These are phyloP conservation scores for Andrena cerasifolii DNA, from an alignment of 1,140 invertebrate genomes.

Conservation along the genomic window DNA sequence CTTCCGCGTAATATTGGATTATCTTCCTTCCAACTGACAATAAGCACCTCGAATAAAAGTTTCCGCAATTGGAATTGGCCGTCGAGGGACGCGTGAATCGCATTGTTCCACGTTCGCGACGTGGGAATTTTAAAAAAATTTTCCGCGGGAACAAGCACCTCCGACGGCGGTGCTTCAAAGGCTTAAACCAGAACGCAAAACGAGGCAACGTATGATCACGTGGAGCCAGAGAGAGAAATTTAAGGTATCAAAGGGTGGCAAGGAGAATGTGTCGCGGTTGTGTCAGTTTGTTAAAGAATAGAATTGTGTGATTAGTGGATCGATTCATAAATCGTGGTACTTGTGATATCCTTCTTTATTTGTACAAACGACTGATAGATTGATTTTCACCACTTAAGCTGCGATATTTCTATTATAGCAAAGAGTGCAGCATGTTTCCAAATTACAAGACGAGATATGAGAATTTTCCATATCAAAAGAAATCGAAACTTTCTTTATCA, in stretches of 20 bases:
- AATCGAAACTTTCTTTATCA: too few relatives aligned
- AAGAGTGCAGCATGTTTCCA: too few relatives aligned
- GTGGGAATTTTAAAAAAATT: not conserved
- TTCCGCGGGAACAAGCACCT: not conserved
- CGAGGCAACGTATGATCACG: conserved; percentile 53
- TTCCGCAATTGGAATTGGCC: conserved; percentile 9
- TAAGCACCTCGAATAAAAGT: conserved; percentile 29
- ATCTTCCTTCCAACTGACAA: not conserved
- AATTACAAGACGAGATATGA: too few relatives aligned
- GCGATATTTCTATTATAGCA: too few relatives aligned
- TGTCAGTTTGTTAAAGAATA: conserved; percentile 21
- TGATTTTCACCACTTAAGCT: too few relatives aligned
- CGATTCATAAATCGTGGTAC: conserved; percentile 4
- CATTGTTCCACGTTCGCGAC: not conserved
- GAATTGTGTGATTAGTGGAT: not conserved
- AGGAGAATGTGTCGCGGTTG: conserved; percentile 19
- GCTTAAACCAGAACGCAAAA: conserved; percentile 40
- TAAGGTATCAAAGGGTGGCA: not conserved
- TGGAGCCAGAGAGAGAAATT: conserved; percentile 52
- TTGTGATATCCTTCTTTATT: not conserved
- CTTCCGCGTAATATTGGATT: not conserved
- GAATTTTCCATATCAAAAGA: too few relatives aligned
- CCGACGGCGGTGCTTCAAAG: conserved; percentile 34
- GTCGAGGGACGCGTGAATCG: not conserved
- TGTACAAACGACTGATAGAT: too few relatives aligned